phyloP scores from a whole-genome alignment of 2,888 invertebrate species.

The Drosophila subquinaria region DNA sequence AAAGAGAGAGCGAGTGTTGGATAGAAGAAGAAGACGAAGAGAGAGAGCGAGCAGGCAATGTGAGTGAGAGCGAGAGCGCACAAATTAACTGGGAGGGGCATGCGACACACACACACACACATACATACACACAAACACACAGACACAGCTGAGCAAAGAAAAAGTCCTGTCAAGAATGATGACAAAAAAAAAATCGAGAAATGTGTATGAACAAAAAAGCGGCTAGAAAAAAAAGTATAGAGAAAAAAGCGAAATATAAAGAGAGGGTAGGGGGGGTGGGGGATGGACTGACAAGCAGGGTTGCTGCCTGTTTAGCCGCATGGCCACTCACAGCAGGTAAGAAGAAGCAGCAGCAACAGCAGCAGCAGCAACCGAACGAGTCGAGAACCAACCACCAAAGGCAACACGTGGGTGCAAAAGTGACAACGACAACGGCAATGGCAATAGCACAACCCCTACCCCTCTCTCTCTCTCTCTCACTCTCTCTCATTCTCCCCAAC shows the following conservation, averaged over 20 bases:
- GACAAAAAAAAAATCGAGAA: constrained; percentile 42
- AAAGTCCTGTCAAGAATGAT: constrained; percentile 75
- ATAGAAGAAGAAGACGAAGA: constrained; percentile 17
- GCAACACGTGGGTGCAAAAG: constrained; percentile 61
- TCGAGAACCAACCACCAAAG: constrained; percentile 67
- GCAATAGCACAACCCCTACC: background rate
- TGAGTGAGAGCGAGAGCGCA: constrained; percentile 50
- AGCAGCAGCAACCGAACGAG: constrained; percentile 21
- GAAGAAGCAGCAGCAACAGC: constrained; percentile 43
- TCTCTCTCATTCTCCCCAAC: background rate
- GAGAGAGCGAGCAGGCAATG: constrained; percentile 13
- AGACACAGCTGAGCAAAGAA: constrained; percentile 26
- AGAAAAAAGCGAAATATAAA: constrained; percentile 1
- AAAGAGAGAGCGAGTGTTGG: constrained; percentile 18
- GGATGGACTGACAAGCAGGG: constrained; percentile 33
- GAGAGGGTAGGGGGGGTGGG: background rate
- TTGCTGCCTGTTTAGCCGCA: constrained; percentile 67
- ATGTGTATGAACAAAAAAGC: constrained; percentile 51
- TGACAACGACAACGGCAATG: constrained; percentile 60
- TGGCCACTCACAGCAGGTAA: constrained; percentile 69
- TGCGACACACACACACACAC: constrained; percentile 38
- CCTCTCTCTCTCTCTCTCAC: background rate
- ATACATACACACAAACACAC: constrained; percentile 6
- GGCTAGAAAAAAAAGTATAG: constrained; percentile 30
- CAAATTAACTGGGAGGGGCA: constrained; percentile 82